phyloP scores from a whole-genome alignment of 2,113 vertebrate species.

The Xenus cinereus region DNA sequence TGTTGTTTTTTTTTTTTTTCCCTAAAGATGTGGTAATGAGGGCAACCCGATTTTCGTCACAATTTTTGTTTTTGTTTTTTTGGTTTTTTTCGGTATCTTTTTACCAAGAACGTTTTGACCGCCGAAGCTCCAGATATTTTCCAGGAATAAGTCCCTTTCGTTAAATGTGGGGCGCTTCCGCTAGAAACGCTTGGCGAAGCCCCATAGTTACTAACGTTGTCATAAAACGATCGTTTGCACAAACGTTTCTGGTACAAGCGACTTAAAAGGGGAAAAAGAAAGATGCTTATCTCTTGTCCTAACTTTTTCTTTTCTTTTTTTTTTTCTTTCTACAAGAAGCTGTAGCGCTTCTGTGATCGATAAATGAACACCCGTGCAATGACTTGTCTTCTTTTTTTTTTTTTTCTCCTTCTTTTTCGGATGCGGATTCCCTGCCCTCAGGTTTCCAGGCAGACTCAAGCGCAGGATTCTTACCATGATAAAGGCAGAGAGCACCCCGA shows the following conservation, averaged over 20 bases:
- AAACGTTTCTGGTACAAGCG: background rate
- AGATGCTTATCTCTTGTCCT: background rate
- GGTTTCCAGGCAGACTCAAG: constrained; percentile 89
- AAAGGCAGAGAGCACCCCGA: constrained; percentile 93
- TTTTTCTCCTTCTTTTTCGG: constrained; percentile 26
- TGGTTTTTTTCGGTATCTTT: background rate
- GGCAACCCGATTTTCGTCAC: background rate
- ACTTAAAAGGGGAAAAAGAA: background rate
- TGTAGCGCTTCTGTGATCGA: background rate
- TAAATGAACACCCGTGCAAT: background rate
- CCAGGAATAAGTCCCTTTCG: background rate
- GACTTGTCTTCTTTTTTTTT: background rate
- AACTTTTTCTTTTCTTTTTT: background rate
- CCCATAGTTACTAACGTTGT: background rate
- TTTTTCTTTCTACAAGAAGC: background rate
- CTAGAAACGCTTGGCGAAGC: background rate
- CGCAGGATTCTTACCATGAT: constrained; percentile 92
- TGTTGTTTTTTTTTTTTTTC: too few species aligned
- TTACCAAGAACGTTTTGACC: background rate
- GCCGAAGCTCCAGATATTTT: background rate
- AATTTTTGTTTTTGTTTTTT: background rate
- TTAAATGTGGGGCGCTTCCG: background rate
- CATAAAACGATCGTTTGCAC: background rate
- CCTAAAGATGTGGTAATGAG: background rate
- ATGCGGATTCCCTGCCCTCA: constrained; percentile 55